Conservation (phyloP, 2,113 vertebrate species). For the Proteles cristata region DNA sequence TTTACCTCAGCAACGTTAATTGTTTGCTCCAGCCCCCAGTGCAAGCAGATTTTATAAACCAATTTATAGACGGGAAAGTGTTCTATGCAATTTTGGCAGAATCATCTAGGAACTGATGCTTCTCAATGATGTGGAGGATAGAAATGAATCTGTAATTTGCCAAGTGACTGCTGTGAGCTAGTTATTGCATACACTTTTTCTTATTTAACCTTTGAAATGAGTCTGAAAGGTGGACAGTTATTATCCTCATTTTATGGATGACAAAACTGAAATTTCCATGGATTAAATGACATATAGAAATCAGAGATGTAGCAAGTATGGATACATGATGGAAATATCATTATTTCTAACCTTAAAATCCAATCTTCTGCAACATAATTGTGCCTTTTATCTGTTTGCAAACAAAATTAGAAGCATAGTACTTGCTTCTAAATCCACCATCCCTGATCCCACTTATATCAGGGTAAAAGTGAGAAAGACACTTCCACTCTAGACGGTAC, state of each 20-base stretch:
- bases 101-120: background rate
- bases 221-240: background rate
- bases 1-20: background rate
- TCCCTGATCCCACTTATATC: fast-evolving
- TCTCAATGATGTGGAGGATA: background rate
- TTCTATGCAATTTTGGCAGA: too few species aligned
- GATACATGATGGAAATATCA: background rate
- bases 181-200: background rate
- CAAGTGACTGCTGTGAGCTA: background rate
- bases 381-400: background rate
- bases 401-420: background rate
- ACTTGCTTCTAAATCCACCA: background rate
- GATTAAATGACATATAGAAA: background rate
- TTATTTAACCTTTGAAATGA: background rate
- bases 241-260: background rate
- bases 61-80: background rate
- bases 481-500: background rate
- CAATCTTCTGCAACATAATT: background rate
- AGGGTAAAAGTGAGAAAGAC: background rate
- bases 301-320: background rate
- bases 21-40: background rate
- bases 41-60: background rate
- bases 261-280: background rate
- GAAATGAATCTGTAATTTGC: background rate
- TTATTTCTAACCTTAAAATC: background rate